Evolutionary conservation across 2,113 vertebrate species (phyloP).

Genomic region (Osmerus mordax): DNA sequence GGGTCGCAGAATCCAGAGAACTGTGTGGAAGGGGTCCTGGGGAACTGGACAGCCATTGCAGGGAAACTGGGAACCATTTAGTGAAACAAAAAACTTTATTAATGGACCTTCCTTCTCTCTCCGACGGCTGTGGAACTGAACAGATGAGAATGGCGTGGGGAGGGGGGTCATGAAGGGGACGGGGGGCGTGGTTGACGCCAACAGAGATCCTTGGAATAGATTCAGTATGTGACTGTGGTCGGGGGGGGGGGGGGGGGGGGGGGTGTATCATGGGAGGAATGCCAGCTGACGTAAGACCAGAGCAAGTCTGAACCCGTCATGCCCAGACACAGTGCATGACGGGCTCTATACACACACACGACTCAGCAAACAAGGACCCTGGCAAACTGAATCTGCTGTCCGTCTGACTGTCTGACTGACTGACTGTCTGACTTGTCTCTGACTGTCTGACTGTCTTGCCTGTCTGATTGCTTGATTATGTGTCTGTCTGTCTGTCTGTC

Average conservation of each 20-base stretch:
- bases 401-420: too few relatives aligned
- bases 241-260: background rate
- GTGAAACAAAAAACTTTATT: background rate
- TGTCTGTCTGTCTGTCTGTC: too few relatives aligned
- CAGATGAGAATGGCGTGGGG: slow-evolving; percentile 20
- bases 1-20: background rate
- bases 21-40: background rate
- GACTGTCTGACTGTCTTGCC: too few relatives aligned
- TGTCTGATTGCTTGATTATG: too few relatives aligned
- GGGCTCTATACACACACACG: background rate
- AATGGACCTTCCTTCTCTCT: background rate
- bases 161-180: background rate
- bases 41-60: background rate
- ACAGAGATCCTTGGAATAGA: slow-evolving; percentile 25
- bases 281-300: slow-evolving; percentile 27
- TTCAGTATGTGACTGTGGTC: background rate
- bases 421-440: too few relatives aligned
- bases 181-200: background rate
- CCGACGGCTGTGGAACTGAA: background rate
- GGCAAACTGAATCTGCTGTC: too few relatives aligned
- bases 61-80: background rate
- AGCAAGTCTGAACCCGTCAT: slow-evolving; percentile 19
- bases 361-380: background rate
- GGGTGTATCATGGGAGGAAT: slow-evolving; percentile 16
- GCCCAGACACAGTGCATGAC: slow-evolving; percentile 6